These are phyloP conservation scores for Melitaea athalia DNA, from an alignment of 2,888 invertebrate genomes.

Conservation along the genomic window DNA sequence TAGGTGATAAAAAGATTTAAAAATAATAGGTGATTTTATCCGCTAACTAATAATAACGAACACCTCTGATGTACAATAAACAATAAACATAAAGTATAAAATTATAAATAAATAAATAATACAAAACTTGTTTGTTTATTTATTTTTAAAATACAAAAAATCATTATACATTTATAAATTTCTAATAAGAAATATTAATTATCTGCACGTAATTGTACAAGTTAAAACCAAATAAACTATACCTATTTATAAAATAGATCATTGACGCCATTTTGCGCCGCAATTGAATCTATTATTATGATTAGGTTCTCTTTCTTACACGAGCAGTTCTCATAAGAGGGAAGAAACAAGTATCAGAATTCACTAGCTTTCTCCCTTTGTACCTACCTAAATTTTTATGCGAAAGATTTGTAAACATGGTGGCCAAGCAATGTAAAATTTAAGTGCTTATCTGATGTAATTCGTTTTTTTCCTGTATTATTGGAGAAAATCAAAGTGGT, in stretches of 20 bases:
- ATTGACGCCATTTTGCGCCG: slow-evolving; percentile 75
- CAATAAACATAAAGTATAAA: no score
- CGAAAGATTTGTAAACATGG: slow-evolving; percentile 81
- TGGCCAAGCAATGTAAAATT: slow-evolving; percentile 58
- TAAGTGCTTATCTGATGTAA: slow-evolving; percentile 38
- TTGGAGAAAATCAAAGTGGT: slow-evolving; percentile 51
- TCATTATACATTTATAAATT: not conserved
- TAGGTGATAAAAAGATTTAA: no score
- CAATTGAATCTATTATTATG: slow-evolving; percentile 56
- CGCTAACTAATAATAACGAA: no score
- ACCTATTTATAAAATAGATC: slow-evolving; percentile 32
- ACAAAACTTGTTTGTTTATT: not conserved
- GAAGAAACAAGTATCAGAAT: slow-evolving; percentile 63
- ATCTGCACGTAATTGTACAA: not conserved
- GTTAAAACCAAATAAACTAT: not conserved
- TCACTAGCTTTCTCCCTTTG: slow-evolving; percentile 68
- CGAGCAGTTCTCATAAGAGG: slow-evolving; percentile 44
- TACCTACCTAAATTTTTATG: slow-evolving; percentile 64
- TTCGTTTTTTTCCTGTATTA: slow-evolving; percentile 37
- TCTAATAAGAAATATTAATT: not conserved
- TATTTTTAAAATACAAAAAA: not conserved
- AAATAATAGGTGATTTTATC: no score
- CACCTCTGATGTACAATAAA: no score
- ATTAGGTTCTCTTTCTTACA: slow-evolving; percentile 60
- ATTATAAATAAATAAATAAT: no score